phyloP scores from a whole-genome alignment of 2,113 vertebrate species.

The Gymnogyps californianus region DNA sequence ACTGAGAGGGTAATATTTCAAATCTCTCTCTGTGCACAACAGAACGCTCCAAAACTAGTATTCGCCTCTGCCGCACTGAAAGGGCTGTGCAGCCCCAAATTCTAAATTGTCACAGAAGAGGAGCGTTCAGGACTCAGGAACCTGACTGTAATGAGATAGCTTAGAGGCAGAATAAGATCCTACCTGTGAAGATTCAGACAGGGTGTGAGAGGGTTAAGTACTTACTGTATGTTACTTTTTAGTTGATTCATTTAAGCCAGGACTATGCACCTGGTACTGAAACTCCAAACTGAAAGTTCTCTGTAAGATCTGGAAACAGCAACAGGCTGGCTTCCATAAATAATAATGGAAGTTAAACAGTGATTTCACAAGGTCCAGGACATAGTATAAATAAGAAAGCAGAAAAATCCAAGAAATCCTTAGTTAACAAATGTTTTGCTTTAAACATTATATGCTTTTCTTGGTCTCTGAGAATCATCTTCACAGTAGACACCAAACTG shows the following conservation, averaged over 20 bases:
- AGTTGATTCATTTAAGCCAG: neutral
- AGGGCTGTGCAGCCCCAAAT: neutral
- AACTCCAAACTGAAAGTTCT: slow-evolving; percentile 40
- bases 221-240: neutral
- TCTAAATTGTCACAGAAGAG: neutral
- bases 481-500: neutral
- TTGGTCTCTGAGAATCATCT: slow-evolving; percentile 9
- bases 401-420: slow-evolving; percentile 55
- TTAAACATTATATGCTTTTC: slow-evolving; percentile 57
- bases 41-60: neutral
- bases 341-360: slow-evolving; percentile 62
- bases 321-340: slow-evolving; percentile 61
- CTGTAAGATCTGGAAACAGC: slow-evolving; percentile 34
- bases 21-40: neutral
- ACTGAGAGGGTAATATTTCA: neutral
- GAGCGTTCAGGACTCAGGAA: neutral
- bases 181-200: neutral
- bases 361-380: slow-evolving; percentile 49
- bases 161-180: neutral
- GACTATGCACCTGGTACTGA: neutral
- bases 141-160: neutral
- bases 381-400: slow-evolving; percentile 58
- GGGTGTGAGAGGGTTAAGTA: neutral
- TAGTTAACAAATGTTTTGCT: slow-evolving; percentile 47
- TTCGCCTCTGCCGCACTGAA: neutral